Conservation (phyloP, 2,797 vertebrate genomes). For the Acanthis flammea region DNA sequence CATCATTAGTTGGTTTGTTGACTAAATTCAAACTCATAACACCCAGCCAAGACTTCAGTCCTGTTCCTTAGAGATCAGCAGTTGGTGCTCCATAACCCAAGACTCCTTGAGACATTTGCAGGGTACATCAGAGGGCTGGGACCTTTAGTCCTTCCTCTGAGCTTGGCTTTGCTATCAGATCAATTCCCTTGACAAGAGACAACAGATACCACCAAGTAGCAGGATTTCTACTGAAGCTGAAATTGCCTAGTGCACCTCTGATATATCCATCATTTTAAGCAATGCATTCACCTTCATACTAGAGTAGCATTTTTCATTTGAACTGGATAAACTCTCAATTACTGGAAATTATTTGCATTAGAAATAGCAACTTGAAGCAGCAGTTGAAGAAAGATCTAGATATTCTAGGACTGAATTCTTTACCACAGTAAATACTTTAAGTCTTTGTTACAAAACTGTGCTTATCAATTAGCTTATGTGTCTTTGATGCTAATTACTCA, state of each 20-base stretch:
- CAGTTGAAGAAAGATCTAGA: not conserved
- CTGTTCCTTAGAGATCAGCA: not conserved
- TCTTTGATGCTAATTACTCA: not conserved
- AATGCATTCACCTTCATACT: not conserved
- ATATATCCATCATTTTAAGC: not conserved
- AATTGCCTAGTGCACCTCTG: not conserved
- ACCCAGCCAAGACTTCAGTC: not conserved
- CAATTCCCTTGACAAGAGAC: not conserved
- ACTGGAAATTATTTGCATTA: not conserved
- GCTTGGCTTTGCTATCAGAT: not conserved
- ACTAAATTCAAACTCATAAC: not conserved
- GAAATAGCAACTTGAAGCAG: not conserved
- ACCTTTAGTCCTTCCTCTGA: not conserved
- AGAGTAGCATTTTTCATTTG: not conserved
- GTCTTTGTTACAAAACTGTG: not conserved
- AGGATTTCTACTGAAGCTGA: not conserved
- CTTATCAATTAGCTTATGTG: not conserved
- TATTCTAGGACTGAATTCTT: not conserved
- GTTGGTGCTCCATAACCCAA: not conserved
- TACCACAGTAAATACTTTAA: not conserved
- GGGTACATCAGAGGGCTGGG: not conserved
- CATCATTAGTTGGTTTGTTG: not conserved
- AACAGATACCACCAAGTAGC: not conserved
- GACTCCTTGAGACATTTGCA: not conserved
- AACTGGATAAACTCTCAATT: not conserved